A percentile compares a stretch with the other conserved stretches of the same genome.
These are phyloP conservation scores for Azemiops feae DNA, from an alignment of 2,113 vertebrate genomes.

Conservation along the genomic window DNA sequence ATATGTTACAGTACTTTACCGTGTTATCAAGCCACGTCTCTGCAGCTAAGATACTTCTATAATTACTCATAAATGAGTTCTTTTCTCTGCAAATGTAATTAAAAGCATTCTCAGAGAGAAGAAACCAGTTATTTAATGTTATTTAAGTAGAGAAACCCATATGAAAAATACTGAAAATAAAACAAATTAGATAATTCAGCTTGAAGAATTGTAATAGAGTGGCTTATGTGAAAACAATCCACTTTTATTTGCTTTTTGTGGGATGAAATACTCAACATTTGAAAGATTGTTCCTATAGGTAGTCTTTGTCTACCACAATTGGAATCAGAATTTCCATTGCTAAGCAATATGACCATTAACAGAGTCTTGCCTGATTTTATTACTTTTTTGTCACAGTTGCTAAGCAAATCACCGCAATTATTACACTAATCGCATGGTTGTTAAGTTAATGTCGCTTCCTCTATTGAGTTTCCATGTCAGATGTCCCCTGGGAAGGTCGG, in stretches of 20 bases:
- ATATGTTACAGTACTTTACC: not conserved
- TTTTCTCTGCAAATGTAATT: not conserved
- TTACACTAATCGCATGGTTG: not conserved
- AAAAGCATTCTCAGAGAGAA: not conserved
- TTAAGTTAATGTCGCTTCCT: not conserved
- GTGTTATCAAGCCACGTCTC: not conserved
- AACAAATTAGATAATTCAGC: not conserved
- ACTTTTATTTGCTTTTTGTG: not conserved
- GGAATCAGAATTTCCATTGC: not conserved
- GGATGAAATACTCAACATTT: not conserved
- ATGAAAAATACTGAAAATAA: not conserved
- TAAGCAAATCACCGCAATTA: not conserved
- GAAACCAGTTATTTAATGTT: not conserved
- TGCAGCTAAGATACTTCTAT: not conserved
- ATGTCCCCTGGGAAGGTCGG: not conserved
- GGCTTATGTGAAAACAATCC: not conserved
- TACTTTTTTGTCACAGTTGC: not conserved
- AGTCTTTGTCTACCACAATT: not conserved
- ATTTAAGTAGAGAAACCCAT: not conserved
- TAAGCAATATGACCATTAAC: not conserved
- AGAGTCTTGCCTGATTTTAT: not conserved
- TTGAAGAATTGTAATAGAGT: not conserved
- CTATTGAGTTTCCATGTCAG: not conserved
- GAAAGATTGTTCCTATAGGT: not conserved
- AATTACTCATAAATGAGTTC: not conserved